phyloP scores from a whole-genome alignment of 2,888 invertebrate genomes.

The Pecten maximus region DNA sequence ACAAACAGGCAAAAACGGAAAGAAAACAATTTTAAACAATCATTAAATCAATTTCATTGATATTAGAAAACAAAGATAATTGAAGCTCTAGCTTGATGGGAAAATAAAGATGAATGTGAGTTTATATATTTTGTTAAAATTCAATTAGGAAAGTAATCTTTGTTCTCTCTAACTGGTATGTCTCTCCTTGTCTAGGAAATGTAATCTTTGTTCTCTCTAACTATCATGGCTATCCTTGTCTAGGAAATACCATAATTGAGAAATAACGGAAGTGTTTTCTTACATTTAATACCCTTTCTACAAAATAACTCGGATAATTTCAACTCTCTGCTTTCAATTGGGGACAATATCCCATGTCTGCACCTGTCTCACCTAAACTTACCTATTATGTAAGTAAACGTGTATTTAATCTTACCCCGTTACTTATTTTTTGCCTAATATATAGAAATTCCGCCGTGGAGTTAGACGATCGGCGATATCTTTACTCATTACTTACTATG shows the following conservation, averaged over 20 bases:
- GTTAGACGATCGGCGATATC: neutral
- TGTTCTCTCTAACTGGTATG: neutral
- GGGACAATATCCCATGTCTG: neutral
- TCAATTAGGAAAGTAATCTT: conserved; percentile 3
- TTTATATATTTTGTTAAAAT: neutral
- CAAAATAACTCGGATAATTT: neutral
- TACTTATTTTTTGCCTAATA: neutral
- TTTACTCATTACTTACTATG: neutral
- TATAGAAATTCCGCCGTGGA: neutral
- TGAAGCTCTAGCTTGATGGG: neutral
- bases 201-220: neutral
- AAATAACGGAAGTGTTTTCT: neutral
- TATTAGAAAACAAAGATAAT: neutral
- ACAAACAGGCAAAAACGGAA: neutral
- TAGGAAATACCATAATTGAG: neutral
- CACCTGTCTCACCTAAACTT: neutral
- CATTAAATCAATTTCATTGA: neutral
- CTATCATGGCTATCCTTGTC: too few relatives aligned
- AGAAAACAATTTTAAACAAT: neutral
- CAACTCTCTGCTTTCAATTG: neutral
- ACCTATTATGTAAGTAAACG: neutral
- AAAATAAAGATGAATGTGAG: neutral
- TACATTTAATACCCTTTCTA: neutral
- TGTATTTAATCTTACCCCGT: neutral
- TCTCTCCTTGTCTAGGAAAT: neutral